Conservation (phyloP, 1,140 invertebrate genomes). For the Orius laevigatus region DNA sequence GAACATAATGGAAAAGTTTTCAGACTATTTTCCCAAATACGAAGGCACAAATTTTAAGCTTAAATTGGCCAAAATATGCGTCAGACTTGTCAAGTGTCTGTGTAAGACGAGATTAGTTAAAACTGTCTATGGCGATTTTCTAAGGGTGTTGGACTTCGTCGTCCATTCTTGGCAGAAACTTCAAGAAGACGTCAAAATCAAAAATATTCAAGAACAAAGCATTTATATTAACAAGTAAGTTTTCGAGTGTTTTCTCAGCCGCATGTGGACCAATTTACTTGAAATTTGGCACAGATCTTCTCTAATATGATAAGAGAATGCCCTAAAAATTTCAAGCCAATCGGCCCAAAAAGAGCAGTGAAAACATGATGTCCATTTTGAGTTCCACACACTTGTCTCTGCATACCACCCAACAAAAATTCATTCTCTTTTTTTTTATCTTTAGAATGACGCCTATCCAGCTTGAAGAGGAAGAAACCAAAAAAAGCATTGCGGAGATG, state of each 20-base stretch:
- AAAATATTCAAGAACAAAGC: conserved; percentile 56
- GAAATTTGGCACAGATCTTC: too few relatives aligned
- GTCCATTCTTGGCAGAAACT: conserved; percentile 59
- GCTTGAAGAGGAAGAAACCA: conserved; percentile 54
- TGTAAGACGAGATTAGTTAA: background rate
- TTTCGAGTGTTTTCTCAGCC: conserved; percentile 11
- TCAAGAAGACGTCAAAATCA: conserved; percentile 44
- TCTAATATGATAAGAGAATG: too few relatives aligned
- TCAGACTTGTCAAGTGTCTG: conserved; percentile 23
- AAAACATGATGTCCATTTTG: background rate
- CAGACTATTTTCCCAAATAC: background rate
- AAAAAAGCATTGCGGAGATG: conserved; percentile 47
- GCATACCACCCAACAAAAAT: background rate
- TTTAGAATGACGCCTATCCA: conserved; percentile 28
- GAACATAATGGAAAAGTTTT: background rate
- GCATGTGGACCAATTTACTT: too few relatives aligned
- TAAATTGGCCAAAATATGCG: conserved; percentile 44
- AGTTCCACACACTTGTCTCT: background rate
- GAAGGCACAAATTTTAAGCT: conserved; percentile 7
- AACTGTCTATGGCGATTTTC: conserved; percentile 26
- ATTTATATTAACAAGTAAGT: conserved; percentile 62
- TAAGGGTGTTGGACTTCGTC: conserved; percentile 36
- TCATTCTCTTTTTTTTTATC: conserved; percentile 7
- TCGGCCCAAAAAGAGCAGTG: background rate
- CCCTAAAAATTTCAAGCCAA: too few relatives aligned